Conservation (phyloP, 2,888 invertebrate species). For the Griposia aprilina region DNA sequence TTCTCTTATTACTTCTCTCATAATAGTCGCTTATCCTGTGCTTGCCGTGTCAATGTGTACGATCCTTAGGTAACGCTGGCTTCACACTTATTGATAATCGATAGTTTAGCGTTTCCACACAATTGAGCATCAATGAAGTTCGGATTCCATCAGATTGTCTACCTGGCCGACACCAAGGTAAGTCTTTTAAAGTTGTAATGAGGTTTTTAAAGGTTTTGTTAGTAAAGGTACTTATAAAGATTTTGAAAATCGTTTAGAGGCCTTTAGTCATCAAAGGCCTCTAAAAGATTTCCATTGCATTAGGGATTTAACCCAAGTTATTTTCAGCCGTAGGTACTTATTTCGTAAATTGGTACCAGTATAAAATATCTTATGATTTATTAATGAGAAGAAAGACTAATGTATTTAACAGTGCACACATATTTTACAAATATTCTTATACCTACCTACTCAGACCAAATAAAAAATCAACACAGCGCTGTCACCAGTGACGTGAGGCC, state of each 20-base stretch:
- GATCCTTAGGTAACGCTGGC: conserved; percentile 2
- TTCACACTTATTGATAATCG: conserved; percentile 65
- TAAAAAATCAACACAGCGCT: too few species aligned
- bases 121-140: conserved; percentile 68
- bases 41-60: conserved; percentile 2
- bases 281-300: neutral
- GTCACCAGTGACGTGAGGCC: too few species aligned
- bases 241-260: neutral
- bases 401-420: too few species aligned
- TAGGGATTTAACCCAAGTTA: neutral
- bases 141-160: conserved; percentile 44
- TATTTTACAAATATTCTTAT: too few species aligned
- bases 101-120: conserved; percentile 72
- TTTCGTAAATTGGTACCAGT: neutral
- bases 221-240: neutral
- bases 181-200: conserved; percentile 41
- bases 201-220: conserved; percentile 28
- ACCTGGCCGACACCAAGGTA: conserved; percentile 42
- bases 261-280: neutral
- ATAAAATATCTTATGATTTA: too few species aligned
- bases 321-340: neutral
- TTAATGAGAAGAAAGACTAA: too few species aligned
- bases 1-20: too few species aligned
- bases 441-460: too few species aligned
- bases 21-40: too few species aligned